These are phyloP conservation scores for Scolopax bukidnonensis DNA, from an alignment of 2,797 vertebrate genomes.

Conservation along the genomic window DNA sequence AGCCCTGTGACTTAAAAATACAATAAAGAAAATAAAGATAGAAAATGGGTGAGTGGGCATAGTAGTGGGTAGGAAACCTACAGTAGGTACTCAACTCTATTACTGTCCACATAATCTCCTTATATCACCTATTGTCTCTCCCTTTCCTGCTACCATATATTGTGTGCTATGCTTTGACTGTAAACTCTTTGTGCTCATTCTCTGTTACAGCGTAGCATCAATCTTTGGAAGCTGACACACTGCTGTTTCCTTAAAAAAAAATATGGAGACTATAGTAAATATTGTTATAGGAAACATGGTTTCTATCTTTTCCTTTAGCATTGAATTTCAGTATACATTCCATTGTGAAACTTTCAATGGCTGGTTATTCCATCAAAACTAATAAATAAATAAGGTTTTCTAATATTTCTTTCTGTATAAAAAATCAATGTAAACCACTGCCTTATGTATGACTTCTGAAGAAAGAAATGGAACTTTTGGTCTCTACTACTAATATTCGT, in stretches of 20 bases:
- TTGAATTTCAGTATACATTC: neutral
- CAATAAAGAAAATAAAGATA: neutral
- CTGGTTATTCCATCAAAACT: neutral
- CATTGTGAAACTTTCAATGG: neutral
- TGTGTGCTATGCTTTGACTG: neutral
- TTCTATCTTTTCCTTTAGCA: neutral
- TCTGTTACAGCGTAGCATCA: neutral
- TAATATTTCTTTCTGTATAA: neutral
- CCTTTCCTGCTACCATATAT: neutral
- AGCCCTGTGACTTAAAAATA: neutral
- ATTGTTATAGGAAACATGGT: neutral
- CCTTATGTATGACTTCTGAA: neutral
- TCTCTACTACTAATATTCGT: neutral
- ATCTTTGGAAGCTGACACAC: neutral
- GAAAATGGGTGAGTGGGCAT: rapidly evolving
- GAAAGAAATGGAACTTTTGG: neutral
- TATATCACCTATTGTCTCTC: neutral
- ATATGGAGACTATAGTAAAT: neutral
- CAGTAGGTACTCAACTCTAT: rapidly evolving
- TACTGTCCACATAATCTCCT: rapidly evolving
- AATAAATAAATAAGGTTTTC: neutral
- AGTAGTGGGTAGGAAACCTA: neutral
- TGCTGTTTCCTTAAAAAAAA: neutral
- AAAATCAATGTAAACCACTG: neutral
- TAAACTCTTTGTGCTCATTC: neutral